Conservation (phyloP, 1,140 invertebrate genomes). For the Aphelenchoides besseyi region DNA sequence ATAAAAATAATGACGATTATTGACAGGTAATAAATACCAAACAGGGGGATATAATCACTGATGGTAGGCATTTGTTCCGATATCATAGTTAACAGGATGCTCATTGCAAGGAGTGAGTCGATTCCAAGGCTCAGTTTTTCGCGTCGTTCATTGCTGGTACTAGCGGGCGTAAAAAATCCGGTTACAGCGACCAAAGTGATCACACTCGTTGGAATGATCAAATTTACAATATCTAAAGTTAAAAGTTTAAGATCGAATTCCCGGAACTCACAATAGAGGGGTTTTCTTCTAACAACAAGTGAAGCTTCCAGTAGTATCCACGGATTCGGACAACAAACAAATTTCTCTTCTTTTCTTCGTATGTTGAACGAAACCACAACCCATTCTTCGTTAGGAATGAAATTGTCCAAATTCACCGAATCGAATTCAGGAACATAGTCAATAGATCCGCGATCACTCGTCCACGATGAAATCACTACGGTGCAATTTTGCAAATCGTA, state of each 20-base stretch:
- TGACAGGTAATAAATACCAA: slow-evolving; percentile 58
- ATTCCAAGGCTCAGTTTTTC: slow-evolving; percentile 60
- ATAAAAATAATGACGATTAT: slow-evolving; percentile 62
- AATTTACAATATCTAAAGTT: slow-evolving; percentile 40
- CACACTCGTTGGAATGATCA: slow-evolving; percentile 59
- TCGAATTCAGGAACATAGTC: slow-evolving; percentile 58
- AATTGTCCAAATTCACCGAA: slow-evolving; percentile 59
- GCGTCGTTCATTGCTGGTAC: slow-evolving; percentile 57
- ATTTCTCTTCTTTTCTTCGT: slow-evolving; percentile 55
- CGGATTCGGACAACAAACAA: slow-evolving; percentile 59
- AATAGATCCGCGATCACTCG: slow-evolving; percentile 57
- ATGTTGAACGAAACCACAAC: slow-evolving; percentile 61
- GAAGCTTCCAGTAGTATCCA: slow-evolving; percentile 60
- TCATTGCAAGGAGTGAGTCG: slow-evolving; percentile 62
- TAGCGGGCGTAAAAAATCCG: slow-evolving; percentile 63
- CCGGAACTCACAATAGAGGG: slow-evolving; percentile 52
- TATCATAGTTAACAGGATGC: slow-evolving; percentile 60
- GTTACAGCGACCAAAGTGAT: slow-evolving; percentile 62
- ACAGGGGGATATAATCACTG: slow-evolving; percentile 56
- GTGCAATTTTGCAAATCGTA: slow-evolving; percentile 62
- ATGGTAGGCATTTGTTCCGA: slow-evolving; percentile 55
- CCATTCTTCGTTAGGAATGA: slow-evolving; percentile 63
- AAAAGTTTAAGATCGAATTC: not conserved
- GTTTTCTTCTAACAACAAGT: slow-evolving; percentile 57
- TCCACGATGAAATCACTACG: slow-evolving; percentile 60